These are phyloP conservation scores for Meliscaeva auricollis DNA, from an alignment of 2,888 invertebrate species.

Conservation along the genomic window DNA sequence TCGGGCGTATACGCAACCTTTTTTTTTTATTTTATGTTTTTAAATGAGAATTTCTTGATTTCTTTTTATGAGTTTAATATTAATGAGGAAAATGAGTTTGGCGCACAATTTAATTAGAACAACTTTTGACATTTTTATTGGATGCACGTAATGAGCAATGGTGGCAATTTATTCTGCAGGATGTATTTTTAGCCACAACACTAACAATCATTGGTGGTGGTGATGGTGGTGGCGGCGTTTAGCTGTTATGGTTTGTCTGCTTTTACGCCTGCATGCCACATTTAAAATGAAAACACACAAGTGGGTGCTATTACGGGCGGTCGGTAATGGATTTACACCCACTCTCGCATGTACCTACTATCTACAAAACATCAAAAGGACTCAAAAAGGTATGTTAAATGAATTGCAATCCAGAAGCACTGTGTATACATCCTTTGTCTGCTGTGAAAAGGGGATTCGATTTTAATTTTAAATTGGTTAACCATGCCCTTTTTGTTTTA, in stretches of 20 bases:
- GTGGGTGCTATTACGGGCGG: not conserved
- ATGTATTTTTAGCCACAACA: constrained; percentile 47
- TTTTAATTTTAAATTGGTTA: constrained; percentile 72
- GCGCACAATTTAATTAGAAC: constrained; percentile 72
- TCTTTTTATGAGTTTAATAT: constrained; percentile 59
- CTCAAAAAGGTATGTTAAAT: constrained; percentile 15
- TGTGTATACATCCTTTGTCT: constrained; percentile 28
- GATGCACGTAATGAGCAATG: constrained; percentile 71
- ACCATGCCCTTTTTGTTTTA: constrained; percentile 40
- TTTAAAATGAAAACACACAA: constrained; percentile 57
- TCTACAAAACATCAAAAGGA: constrained; percentile 30
- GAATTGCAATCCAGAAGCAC: constrained; percentile 3
- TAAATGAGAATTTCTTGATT: not conserved
- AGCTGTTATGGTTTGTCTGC: constrained; percentile 16
- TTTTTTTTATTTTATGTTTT: not conserved
- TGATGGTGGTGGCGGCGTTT: not conserved
- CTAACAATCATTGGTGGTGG: constrained; percentile 29
- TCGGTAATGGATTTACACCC: constrained; percentile 35
- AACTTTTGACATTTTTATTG: constrained; percentile 72
- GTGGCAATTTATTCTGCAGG: constrained; percentile 60
- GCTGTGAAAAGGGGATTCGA: constrained; percentile 37
- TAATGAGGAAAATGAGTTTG: constrained; percentile 62
- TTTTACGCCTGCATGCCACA: constrained; percentile 65
- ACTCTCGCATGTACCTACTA: not conserved
- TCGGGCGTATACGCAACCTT: constrained; percentile 72